A percentile compares a stretch with the other conserved stretches of the same genome.
phyloP scores from a whole-genome alignment of 2,797 vertebrate species.

The Sphenodon punctatus region DNA sequence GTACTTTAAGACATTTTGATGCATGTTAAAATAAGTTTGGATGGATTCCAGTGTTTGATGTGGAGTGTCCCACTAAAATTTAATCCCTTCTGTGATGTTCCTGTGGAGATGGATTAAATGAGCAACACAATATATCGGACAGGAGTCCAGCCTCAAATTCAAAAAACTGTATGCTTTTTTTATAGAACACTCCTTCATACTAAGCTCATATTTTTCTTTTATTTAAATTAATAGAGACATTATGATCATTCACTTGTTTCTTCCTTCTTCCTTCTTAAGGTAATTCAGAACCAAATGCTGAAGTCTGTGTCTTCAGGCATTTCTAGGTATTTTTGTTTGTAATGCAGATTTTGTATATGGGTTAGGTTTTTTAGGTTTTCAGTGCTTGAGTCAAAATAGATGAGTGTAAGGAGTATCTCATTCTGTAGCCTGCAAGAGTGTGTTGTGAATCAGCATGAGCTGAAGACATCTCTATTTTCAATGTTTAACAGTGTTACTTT shows the following conservation, averaged over 20 bases:
- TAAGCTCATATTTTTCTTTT: not conserved
- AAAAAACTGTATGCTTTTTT: not conserved
- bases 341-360: not conserved
- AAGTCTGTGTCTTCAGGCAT: not conserved
- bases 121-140: not conserved
- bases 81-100: not conserved
- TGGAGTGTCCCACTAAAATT: not conserved
- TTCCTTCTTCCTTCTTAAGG: not conserved
- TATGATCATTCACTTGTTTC: not conserved
- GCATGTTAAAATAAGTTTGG: not conserved
- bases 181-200: not conserved
- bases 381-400: not conserved
- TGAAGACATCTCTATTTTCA: not conserved
- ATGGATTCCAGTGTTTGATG: not conserved
- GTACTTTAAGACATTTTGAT: not conserved
- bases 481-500: not conserved
- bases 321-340: not conserved
- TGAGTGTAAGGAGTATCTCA: not conserved
- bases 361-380: not conserved
- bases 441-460: not conserved
- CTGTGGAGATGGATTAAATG: not conserved
- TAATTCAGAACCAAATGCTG: not conserved
- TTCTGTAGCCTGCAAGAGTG: not conserved
- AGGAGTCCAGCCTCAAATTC: not conserved
- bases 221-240: not conserved